A percentile compares a stretch with the other conserved stretches of the same genome.
These are phyloP conservation scores for Drosophila suboccidentalis DNA, from an alignment of 2,888 invertebrate genomes.

Conservation along the genomic window DNA sequence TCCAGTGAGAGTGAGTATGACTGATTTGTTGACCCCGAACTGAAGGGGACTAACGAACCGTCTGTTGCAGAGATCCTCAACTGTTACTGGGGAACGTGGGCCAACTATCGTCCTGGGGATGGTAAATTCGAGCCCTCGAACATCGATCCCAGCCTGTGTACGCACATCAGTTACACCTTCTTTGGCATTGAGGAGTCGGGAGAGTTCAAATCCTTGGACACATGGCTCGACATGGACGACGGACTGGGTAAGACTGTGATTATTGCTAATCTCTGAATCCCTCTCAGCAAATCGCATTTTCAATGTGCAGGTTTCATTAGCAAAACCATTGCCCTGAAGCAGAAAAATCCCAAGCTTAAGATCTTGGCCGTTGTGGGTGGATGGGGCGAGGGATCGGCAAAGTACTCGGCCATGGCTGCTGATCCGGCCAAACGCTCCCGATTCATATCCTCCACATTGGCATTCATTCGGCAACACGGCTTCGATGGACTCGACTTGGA, in stretches of 20 bases:
- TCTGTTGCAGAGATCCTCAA: slow-evolving; percentile 63
- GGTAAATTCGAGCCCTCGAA: slow-evolving; percentile 67
- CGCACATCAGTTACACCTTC: slow-evolving; percentile 77
- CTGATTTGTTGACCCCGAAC: accelerated
- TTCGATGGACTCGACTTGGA: slow-evolving; percentile 97
- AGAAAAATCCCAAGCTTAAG: slow-evolving; percentile 86
- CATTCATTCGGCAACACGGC: slow-evolving; percentile 91
- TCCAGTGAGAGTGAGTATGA: slow-evolving; percentile 54
- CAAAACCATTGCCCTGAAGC: slow-evolving; percentile 66
- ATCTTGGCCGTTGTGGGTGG: slow-evolving; percentile 95
- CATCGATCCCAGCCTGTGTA: slow-evolving; percentile 73
- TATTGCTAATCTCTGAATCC: background rate
- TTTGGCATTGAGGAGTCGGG: slow-evolving; percentile 70
- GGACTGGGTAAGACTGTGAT: slow-evolving; percentile 58
- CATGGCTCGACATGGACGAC: slow-evolving; percentile 69
- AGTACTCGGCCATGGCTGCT: slow-evolving; percentile 93
- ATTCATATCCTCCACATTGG: slow-evolving; percentile 90
- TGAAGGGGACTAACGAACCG: background rate
- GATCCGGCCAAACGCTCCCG: slow-evolving; percentile 89
- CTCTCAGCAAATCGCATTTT: background rate
- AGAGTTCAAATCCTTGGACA: slow-evolving; percentile 63
- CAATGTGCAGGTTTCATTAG: slow-evolving; percentile 52
- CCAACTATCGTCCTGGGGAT: slow-evolving; percentile 71
- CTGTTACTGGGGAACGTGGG: slow-evolving; percentile 81
- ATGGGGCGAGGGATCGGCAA: slow-evolving; percentile 96